These are phyloP conservation scores for Cryptoleucopteryx plumbea DNA, from an alignment of 2,113 vertebrate species.

Conservation along the genomic window DNA sequence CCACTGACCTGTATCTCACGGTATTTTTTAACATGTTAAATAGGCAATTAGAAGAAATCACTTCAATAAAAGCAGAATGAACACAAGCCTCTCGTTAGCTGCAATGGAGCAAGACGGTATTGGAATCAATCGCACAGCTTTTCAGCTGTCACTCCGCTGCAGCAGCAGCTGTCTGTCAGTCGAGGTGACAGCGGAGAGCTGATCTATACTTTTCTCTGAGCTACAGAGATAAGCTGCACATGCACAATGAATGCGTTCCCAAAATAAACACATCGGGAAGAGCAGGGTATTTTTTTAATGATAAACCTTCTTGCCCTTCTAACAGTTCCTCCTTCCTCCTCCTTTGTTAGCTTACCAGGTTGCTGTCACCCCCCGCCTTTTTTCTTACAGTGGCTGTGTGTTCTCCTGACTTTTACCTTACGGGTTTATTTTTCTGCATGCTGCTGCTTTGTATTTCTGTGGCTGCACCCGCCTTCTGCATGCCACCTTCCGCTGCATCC, in stretches of 20 bases:
- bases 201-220: conserved; percentile 27
- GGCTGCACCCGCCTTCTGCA: background rate
- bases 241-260: background rate
- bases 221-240: conserved; percentile 8
- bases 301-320: background rate
- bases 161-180: conserved; percentile 27
- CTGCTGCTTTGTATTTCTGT: background rate
- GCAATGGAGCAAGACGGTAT: background rate
- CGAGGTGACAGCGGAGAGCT: background rate
- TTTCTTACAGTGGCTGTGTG: background rate
- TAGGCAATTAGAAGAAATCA: conserved; percentile 43
- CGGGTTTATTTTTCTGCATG: background rate
- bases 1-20: conserved; percentile 38
- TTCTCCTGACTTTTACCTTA: background rate
- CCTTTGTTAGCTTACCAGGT: background rate
- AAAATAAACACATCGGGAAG: background rate
- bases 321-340: background rate
- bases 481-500: background rate
- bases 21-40: conserved; percentile 15
- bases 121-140: background rate
- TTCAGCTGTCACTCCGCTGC: conserved; percentile 34
- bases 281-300: background rate
- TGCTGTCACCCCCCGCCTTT: background rate
- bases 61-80: background rate
- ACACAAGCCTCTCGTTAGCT: background rate